Evolutionary conservation across 2,888 invertebrate species (phyloP), one percentile per base, ranked within the genome.

Genomic region (Chironomus tentans): DNA sequence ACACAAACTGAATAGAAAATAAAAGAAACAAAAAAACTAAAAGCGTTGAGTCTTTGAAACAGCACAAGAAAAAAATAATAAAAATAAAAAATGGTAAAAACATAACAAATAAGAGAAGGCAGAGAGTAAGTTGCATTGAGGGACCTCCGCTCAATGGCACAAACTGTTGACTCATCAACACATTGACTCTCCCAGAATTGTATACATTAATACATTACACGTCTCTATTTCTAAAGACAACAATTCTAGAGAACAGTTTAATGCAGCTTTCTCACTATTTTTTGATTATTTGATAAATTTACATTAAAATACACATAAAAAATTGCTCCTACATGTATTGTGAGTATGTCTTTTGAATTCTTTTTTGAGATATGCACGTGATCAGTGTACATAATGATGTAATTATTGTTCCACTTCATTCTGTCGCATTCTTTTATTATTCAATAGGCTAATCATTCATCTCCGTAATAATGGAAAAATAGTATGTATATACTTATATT

Each of bases 111-210:
- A 46, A 73, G 61, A 73, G 46, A 46, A 46, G 7, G 21, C 61
- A 73, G 56, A 28, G 24, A 56, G 28, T 15, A 50, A 18, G 28
- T 18, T 61, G 72, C 24, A 73, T 38, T 50, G 62, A 62, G 72
- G 72, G 72, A 13, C 71, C 50, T 28, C n/a, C 71, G 71, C 50
- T n/a, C 56, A 56, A 56, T 56, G 21, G 21, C 65, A 65, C 65
- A 24, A 65, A 46, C 61, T 73, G 72, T 73, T 73, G 72, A 73
- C 62, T 73, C 72, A 73, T 62, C 72, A 73, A 73, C 71, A 71
- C 70, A 71, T 50, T 10, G 38, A 38, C 62, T 73, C 72, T 73
- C 72, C 56, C 50, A 71, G n/a, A 56, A 56, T 38, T 38, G 7
- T 38, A 38, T 38, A 38, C 38, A 38, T 38, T 38, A 38, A 38